Base-by-base conservation (phyloP, 1,140 invertebrate genomes). In the Saccostrea cuccullata region DNA sequence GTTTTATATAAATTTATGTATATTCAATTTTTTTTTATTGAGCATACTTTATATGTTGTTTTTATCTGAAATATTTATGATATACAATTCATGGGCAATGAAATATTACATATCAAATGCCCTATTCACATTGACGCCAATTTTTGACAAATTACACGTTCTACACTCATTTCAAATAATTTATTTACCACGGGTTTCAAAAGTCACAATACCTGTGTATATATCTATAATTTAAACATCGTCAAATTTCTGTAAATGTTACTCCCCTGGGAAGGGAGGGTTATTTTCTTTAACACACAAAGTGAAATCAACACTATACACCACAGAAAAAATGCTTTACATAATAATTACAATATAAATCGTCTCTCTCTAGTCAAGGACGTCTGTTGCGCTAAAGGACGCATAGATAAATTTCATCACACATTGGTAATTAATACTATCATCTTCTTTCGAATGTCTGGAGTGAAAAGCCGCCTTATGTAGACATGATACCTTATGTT, bases 161-260 rank as follows among this genome's bases (percentile, higher is more conserved):
- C 70, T 30, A 26, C 23, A 77, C 26, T 77, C 30, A 13, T 77
- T 77, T 26, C 23, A 77, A 11, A 77, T 36, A 26, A 77, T 26
- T 77, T 30, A 77, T 77, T 77, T 30, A 26, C 70, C 26, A 36
- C 0, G 67, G 70, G 26, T 15, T 77, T 17, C 26, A 30, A 77
- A 77, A 77, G 70, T 77, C 26, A 36, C 70, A 13, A 36, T 36
- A 47, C 47, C 47, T 47, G 47, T 47, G 9, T 9, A 9, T 36
- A 30, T 36, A 77, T 77, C 26, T 77, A 77, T 30, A 36, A 77
- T 77, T 77, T 77, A 36, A 30, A 30, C 13, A 23, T 77, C 13
- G 70, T 77, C 70, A 77, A 36, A 77, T 77, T 77, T 77, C 70
- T 77, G 70, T 77, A 30, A 77, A 30, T 77, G 26, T 30, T 77